phyloP scores from a whole-genome alignment of 2,888 invertebrate species.

The Ochropleura leucogaster region DNA sequence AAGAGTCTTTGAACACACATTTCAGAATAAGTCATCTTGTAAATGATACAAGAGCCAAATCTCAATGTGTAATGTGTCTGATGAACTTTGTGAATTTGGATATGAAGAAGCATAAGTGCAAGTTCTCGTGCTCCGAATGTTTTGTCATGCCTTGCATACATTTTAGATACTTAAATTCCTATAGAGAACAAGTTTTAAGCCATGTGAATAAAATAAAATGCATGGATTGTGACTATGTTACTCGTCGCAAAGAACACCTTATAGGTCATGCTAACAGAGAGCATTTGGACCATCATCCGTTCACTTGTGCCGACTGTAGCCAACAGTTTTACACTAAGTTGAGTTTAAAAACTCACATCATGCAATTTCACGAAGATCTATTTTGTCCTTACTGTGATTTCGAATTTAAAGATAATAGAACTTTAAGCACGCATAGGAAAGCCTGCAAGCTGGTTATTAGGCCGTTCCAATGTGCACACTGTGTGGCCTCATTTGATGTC shows the following conservation, averaged over 20 bases:
- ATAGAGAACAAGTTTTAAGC: conserved; percentile 73
- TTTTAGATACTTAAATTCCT: conserved; percentile 75
- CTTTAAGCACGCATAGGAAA: conserved; percentile 68
- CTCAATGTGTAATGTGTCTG: conserved; percentile 75
- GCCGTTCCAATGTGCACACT: conserved; percentile 67
- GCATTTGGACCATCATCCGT: conserved; percentile 79
- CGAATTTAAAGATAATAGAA: conserved; percentile 67
- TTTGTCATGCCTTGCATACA: conserved; percentile 75
- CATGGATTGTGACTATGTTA: conserved; percentile 77
- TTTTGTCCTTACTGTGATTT: conserved; percentile 76
- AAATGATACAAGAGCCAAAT: conserved; percentile 62
- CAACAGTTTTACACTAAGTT: conserved; percentile 78
- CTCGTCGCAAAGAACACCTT: conserved; percentile 75
- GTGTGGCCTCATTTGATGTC: conserved; percentile 74
- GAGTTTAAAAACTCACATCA: conserved; percentile 74
- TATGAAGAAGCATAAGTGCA: conserved; percentile 74
- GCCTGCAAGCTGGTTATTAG: conserved; percentile 69
- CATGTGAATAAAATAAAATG: conserved; percentile 72
- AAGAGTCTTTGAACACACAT: conserved; percentile 72
- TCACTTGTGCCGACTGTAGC: conserved; percentile 75
- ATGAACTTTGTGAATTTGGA: conserved; percentile 68
- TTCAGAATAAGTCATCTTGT: conserved; percentile 70
- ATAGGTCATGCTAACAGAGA: conserved; percentile 77
- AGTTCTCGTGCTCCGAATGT: conserved; percentile 76
- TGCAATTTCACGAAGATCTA: conserved; percentile 73